Evolutionary conservation across 2,797 vertebrate genomes (phyloP).

Genomic region (Hoplostethus mediterraneus): DNA sequence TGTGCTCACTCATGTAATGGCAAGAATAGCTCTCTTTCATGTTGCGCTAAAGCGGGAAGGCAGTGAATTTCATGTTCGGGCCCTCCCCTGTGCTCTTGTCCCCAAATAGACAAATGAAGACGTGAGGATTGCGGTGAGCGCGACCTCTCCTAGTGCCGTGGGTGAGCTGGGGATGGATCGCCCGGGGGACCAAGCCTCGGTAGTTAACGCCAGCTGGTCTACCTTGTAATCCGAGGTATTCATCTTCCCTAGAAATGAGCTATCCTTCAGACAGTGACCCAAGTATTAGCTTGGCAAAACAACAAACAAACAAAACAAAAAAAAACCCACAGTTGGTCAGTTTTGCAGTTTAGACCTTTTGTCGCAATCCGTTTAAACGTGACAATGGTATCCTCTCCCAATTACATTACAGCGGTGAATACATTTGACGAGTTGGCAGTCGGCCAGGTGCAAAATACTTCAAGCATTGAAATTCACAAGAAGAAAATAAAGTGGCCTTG

Average conservation of each 20-base stretch:
- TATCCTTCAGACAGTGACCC: neutral
- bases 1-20: slow-evolving; percentile 28
- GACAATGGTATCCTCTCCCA: neutral
- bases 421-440: slow-evolving; percentile 27
- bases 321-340: no score
- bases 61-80: slow-evolving; percentile 32
- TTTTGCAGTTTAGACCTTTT: no score
- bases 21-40: slow-evolving; percentile 62
- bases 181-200: slow-evolving; percentile 22
- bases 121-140: slow-evolving; percentile 21
- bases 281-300: no score
- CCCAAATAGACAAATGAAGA: slow-evolving; percentile 35
- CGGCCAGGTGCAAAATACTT: slow-evolving; percentile 20
- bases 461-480: no score
- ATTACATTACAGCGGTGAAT: no score
- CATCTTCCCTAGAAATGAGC: slow-evolving; percentile 21
- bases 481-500: slow-evolving; percentile 8
- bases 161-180: neutral
- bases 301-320: no score
- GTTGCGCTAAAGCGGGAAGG: slow-evolving; percentile 22
- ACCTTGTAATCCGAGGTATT: slow-evolving; percentile 20
- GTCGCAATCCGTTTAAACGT: no score
- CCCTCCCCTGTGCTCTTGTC: slow-evolving; percentile 9
- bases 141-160: neutral
- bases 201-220: slow-evolving; percentile 41